Evolutionary conservation across 1,140 invertebrate genomes (phyloP).

Genomic region (Aphelenchoides fujianensis): DNA sequence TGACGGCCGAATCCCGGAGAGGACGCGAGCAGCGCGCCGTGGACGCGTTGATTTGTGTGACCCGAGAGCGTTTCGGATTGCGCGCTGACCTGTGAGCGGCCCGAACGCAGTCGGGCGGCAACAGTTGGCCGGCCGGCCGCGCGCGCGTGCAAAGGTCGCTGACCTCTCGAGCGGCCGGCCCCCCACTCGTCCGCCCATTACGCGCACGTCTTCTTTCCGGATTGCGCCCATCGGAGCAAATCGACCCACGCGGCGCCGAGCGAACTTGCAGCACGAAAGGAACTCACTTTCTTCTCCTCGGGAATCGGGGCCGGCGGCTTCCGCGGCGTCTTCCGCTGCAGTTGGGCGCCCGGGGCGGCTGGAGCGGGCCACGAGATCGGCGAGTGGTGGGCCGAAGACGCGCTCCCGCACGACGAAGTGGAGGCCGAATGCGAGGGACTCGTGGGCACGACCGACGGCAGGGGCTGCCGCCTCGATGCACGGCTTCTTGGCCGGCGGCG

Average conservation of each 20-base stretch:
- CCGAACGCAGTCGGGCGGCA: not conserved
- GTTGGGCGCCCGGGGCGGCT: slow-evolving; percentile 8
- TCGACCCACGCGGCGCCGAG: too few species aligned
- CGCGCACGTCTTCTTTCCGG: too few species aligned
- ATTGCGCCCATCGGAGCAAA: not conserved
- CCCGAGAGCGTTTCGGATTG: slow-evolving; percentile 6
- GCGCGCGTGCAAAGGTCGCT: not conserved
- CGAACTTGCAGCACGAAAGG: not conserved
- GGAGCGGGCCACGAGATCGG: slow-evolving; percentile 4
- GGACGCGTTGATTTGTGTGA: not conserved
- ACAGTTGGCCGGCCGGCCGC: not conserved
- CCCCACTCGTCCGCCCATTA: too few species aligned
- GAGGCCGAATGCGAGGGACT: slow-evolving; percentile 26
- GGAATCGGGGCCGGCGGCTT: slow-evolving; percentile 29
- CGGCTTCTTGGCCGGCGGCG: slow-evolving; percentile 1
- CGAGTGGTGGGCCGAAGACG: slow-evolving; percentile 15
- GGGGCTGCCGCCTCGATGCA: not conserved
- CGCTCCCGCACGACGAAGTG: slow-evolving; percentile 21
- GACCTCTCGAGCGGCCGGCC: not conserved
- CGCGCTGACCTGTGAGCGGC: slow-evolving; percentile 10
- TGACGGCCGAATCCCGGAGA: too few species aligned
- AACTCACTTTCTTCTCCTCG: slow-evolving; percentile 28
- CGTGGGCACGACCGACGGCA: slow-evolving; percentile 12
- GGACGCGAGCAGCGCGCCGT: too few species aligned
- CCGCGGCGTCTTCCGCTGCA: not conserved